Evolutionary conservation across 1,140 invertebrate genomes (phyloP).

Genomic region (Trichomalopsis sarcophagae): DNA sequence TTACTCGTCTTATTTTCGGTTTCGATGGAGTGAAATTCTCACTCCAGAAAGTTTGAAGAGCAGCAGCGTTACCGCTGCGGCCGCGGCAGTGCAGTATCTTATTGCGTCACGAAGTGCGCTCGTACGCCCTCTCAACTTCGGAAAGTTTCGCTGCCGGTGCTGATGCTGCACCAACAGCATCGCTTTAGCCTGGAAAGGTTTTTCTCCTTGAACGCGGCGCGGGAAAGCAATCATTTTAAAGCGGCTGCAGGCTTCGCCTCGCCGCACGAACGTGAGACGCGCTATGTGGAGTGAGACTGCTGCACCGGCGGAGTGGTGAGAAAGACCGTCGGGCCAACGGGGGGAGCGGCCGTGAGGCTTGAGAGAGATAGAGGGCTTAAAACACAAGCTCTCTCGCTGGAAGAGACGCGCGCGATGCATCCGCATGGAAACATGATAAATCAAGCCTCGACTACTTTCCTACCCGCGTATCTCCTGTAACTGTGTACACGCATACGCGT

Average conservation of each 20-base stretch:
- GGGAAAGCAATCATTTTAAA: conserved; percentile 29
- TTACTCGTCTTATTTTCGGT: not conserved
- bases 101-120: not conserved
- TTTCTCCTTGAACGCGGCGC: not conserved
- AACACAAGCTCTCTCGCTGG: not conserved
- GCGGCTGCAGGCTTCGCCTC: not conserved
- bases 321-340: not conserved
- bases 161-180: not conserved
- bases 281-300: too few species aligned
- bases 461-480: not conserved
- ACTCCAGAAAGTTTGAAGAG: not conserved
- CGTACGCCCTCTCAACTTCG: conserved; percentile 12
- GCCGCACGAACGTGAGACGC: not conserved
- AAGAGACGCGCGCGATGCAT: not conserved
- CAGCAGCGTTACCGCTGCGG: not conserved
- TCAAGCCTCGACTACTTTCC: conserved; percentile 16
- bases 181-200: not conserved
- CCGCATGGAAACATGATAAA: conserved; percentile 32
- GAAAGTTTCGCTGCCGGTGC: not conserved
- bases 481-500: too few species aligned
- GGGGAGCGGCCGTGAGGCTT: not conserved
- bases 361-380: not conserved
- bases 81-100: not conserved
- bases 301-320: not conserved
- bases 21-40: not conserved